Conservation (phyloP, 2,888 invertebrate genomes). For the Stictocephala bisonia region DNA sequence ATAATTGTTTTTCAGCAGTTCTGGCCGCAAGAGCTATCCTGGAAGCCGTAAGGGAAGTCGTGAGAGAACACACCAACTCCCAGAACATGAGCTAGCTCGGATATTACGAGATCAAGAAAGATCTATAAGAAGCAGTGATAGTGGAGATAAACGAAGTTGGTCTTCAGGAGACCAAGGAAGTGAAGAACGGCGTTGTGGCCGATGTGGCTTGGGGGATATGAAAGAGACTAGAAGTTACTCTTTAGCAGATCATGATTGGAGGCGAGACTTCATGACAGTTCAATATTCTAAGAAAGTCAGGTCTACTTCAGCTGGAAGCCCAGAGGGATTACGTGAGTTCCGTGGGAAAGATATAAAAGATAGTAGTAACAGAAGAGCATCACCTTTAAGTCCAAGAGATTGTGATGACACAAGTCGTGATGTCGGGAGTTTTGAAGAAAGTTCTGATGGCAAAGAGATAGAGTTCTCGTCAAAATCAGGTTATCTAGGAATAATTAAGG, state of each 20-base stretch:
- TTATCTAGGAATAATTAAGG: constrained; percentile 44
- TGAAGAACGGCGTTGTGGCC: constrained; percentile 39
- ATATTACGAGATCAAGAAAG: constrained; percentile 51
- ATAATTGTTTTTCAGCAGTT: constrained; percentile 52
- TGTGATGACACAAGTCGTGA: constrained; percentile 38
- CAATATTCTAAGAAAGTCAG: constrained; percentile 41
- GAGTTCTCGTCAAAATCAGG: constrained; percentile 35
- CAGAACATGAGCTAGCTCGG: constrained; percentile 53
- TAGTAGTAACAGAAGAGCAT: constrained; percentile 25
- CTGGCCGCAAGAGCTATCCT: constrained; percentile 73
- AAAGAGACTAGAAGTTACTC: constrained; percentile 45
- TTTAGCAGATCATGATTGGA: constrained; percentile 46
- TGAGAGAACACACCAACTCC: constrained; percentile 67
- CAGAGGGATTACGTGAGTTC: constrained; percentile 46
- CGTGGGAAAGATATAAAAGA: constrained; percentile 40
- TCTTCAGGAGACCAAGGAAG: constrained; percentile 47
- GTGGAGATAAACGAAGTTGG: constrained; percentile 54
- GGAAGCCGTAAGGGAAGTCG: constrained; percentile 77
- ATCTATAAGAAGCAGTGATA: constrained; percentile 53
- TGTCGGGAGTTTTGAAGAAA: constrained; percentile 40
- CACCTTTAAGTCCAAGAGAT: constrained; percentile 46
- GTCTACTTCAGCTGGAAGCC: constrained; percentile 47
- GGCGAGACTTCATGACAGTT: constrained; percentile 45
- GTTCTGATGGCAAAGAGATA: constrained; percentile 32
- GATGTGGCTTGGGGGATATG: constrained; percentile 41